Percentiles rank a stretch among this genome's conserved stretches.
Evolutionary conservation across 2,888 invertebrate genomes (phyloP).

Genomic region (Acronicta alni): DNA sequence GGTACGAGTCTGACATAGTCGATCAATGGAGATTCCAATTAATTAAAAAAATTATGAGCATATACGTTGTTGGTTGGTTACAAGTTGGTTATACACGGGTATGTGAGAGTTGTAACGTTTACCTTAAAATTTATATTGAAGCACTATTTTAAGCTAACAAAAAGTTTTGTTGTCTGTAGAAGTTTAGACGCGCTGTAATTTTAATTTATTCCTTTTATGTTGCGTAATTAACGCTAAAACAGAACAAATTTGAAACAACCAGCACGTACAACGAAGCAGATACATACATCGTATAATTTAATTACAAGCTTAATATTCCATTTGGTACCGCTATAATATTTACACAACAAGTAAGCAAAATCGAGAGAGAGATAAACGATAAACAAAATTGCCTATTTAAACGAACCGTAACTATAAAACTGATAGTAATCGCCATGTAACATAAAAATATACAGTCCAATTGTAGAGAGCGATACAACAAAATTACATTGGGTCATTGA

Average conservation of each 20-base stretch:
- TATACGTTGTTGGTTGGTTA: too few relatives aligned
- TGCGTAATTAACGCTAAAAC: neutral
- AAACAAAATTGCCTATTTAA: slow-evolving; percentile 72
- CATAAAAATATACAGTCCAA: slow-evolving; percentile 74
- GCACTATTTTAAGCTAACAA: neutral
- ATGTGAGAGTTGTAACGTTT: too few relatives aligned
- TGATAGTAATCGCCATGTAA: slow-evolving; percentile 66
- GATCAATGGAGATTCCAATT: too few relatives aligned
- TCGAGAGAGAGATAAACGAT: slow-evolving; percentile 50
- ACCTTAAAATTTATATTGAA: neutral
- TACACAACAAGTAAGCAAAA: slow-evolving; percentile 64
- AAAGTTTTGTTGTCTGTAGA: neutral
- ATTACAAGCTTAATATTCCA: slow-evolving; percentile 31
- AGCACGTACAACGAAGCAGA: slow-evolving; percentile 1
- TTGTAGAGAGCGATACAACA: slow-evolving; percentile 68
- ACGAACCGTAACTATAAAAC: slow-evolving; percentile 70
- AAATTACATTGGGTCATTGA: slow-evolving; percentile 45
- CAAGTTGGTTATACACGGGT: too few relatives aligned
- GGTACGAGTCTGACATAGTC: too few relatives aligned
- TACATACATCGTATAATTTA: slow-evolving; percentile 22
- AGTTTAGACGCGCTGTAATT: neutral
- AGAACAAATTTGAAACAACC: slow-evolving; percentile 5
- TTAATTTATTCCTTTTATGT: neutral
- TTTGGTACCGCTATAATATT: slow-evolving; percentile 38
- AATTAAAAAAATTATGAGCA: too few relatives aligned